Base-by-base conservation (phyloP, 2,113 vertebrate genomes). In the Egretta garzetta region DNA sequence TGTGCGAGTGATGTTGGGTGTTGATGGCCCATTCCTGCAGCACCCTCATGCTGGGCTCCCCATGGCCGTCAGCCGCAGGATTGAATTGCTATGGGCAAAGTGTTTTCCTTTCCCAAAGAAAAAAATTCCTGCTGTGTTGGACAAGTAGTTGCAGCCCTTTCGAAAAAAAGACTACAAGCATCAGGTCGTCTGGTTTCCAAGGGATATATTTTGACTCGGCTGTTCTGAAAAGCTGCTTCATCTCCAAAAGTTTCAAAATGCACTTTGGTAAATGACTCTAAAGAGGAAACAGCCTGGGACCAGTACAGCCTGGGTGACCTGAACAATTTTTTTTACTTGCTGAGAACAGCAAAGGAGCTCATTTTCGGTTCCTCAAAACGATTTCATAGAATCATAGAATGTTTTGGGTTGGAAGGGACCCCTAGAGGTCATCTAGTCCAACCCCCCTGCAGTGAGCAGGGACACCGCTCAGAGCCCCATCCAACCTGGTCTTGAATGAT, bases 291-390 rank as follows among this genome's bases (percentile, higher is more conserved):
- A 55, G 47, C 53, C 63, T 82, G 21, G 30, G 64, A 93, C 10
- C 37, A 30, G 14, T 19, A 28, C 10, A 53, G 56, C 70, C 74
- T 58, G 60, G 43, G 70, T 75, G 66, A 93, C 71, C 77, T 14
- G 62, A 89, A 67, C 47, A 23, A 59, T 70, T 67, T 95, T 83
- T 88, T 33, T 5, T 39, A 63, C 59, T 86, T 81, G 59, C 81
- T 91, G 91, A 94, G 81, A 32, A 93, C 89, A 91, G 84, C 84
- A 89, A 64, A 87, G 74, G 66, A 90, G 56, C 52, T 67, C 30
- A 6, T 86, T 92, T 94, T 86, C 45, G 63, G 26, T 47, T 87
- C 77, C 77, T 94, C 62, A 22, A 27, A 91, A 85, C 0, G 0
- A 33, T 39, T 39, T 39, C 39, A 39, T 39, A 39, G 39, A 39